Evolutionary conservation across 2,113 vertebrate genomes (phyloP), one percentile per base, ranked within the genome.

Genomic region (Puffinus mauretanicus): DNA sequence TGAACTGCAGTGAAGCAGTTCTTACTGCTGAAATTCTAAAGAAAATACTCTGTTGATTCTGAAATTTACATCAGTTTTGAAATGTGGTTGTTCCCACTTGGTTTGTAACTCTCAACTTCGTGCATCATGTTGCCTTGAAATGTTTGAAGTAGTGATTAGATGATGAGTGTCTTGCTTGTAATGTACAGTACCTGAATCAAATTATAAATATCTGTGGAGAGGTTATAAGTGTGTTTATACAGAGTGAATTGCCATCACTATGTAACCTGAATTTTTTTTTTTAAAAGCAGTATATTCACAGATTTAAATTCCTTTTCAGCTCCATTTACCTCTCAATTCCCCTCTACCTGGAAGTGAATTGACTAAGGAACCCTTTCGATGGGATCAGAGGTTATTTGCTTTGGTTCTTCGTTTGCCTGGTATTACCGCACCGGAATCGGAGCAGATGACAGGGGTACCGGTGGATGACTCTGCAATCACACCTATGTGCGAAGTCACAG

Each of bases 321-420:
- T 99, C 44, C 99, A 99, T 85, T 98, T 99, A 93, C 99, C 99
- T 90, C 98, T 99, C 81, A 99, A 98, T 98, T 99, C 99, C 36
- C 99, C 99, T 60, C 98, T 99, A 62, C 99, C 99, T 70, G 99
- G 99, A 61, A 99, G 99, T 78, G 99, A 99, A 96, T 95, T 99
- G 97, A 99, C 99, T 86, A 99, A 99, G 97, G 99, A 99, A 88
- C 99, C 99, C 27, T 99, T 99, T 97, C 98, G 99, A 38, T 99
- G 99, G 99, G 99, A 99, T 98, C 99, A 99, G 97, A 99, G 99
- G 69, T 98, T 99, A 44, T 99, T 99, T 96, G 98, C 99, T 75
- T 97, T 99, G 94, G 99, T 99, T 91, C 97, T 99, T 34, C 98
- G 99, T 32, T 98, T 99, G 95, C 97, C 99, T 9, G 99, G 99